Evolutionary conservation across 2,888 invertebrate species (phyloP).

Genomic region (Trichogramma dendrolimi): DNA sequence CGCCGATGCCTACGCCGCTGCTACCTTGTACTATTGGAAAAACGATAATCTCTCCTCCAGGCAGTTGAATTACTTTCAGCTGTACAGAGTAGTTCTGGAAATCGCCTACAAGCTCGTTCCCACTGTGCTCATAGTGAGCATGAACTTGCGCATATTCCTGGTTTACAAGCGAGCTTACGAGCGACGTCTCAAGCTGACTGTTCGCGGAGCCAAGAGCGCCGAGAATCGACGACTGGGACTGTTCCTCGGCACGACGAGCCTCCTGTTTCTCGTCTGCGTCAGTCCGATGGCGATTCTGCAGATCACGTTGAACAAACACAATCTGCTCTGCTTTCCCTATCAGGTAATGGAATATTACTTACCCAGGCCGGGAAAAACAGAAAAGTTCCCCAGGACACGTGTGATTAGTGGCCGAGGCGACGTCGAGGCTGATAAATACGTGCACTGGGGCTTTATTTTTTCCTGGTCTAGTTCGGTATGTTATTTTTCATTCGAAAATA

Average conservation of each 20-base stretch:
- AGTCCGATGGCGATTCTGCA: constrained; percentile 70
- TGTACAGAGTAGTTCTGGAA: constrained; percentile 63
- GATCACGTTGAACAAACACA: constrained; percentile 63
- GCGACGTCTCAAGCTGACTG: constrained; percentile 58
- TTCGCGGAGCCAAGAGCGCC: constrained; percentile 62
- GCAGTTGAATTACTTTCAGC: constrained; percentile 55
- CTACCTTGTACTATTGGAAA: constrained; percentile 57
- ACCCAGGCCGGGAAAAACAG: neutral
- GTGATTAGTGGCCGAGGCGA: no score
- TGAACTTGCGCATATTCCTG: constrained; percentile 65
- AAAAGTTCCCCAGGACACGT: no score
- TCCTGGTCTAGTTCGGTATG: no score
- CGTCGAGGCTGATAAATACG: no score
- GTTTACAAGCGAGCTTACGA: constrained; percentile 65
- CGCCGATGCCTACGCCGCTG: constrained; percentile 52
- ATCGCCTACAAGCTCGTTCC: constrained; percentile 66
- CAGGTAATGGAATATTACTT: constrained; percentile 53
- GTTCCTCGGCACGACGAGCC: constrained; percentile 64
- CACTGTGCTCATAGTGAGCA: constrained; percentile 62
- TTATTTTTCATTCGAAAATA: no score
- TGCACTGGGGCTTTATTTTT: no score
- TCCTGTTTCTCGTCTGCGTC: constrained; percentile 66
- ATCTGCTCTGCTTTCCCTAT: constrained; percentile 61
- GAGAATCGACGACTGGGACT: constrained; percentile 65
- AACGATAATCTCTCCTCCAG: constrained; percentile 56